phyloP scores from a whole-genome alignment of 2,888 invertebrate species.

The Cantharis flavilabris region DNA sequence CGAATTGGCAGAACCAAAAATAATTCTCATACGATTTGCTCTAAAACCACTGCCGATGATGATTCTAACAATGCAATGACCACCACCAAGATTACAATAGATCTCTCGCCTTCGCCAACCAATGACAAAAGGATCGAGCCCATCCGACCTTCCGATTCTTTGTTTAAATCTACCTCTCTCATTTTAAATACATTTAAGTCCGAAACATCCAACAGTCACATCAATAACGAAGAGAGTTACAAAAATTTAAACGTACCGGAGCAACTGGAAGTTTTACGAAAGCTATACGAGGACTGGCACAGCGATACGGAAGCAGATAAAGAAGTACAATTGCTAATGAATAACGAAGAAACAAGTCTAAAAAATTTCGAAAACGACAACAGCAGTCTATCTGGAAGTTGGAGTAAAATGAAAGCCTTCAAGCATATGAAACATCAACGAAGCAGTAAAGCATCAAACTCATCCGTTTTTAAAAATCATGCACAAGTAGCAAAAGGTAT shows the following conservation, averaged over 20 bases:
- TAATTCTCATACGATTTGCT: conserved; percentile 49
- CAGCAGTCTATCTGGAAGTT: conserved; percentile 60
- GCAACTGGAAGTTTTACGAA: conserved; percentile 53
- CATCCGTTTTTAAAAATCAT: conserved; percentile 36
- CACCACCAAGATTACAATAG: conserved; percentile 57
- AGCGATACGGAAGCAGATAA: conserved; percentile 64
- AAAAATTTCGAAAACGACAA: conserved; percentile 43
- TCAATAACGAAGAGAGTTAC: conserved; percentile 18
- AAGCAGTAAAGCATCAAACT: conserved; percentile 36
- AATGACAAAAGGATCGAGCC: conserved; percentile 13
- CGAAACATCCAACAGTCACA: conserved; percentile 29
- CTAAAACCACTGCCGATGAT: conserved; percentile 49
- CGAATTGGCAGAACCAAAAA: conserved; percentile 53
- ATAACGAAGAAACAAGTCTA: conserved; percentile 39
- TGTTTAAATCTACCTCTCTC: conserved; percentile 56
- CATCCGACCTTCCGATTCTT: not conserved
- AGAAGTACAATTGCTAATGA: conserved; percentile 64
- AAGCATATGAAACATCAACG: conserved; percentile 49
- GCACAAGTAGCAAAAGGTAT: conserved; percentile 54
- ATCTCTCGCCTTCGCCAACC: conserved; percentile 50
- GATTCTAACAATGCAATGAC: conserved; percentile 48
- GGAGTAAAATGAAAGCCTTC: conserved; percentile 62
- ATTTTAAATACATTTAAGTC: conserved; percentile 53
- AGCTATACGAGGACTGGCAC: conserved; percentile 54
- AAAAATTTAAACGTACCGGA: conserved; percentile 41